Base-by-base conservation (phyloP, 2,888 invertebrate genomes). In the Tenthredo amoena region DNA sequence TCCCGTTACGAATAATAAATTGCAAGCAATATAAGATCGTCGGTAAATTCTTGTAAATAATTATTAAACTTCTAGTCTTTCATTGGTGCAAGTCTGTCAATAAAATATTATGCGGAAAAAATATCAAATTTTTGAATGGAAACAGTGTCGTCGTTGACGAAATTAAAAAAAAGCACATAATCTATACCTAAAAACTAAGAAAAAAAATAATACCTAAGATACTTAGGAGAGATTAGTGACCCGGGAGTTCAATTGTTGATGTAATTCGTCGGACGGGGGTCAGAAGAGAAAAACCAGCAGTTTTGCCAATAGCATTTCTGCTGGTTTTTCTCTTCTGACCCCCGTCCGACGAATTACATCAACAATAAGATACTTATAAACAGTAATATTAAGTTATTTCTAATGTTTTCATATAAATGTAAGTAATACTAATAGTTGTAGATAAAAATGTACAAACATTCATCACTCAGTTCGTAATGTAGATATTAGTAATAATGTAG, bases 81-180 rank as follows among this genome's bases (percentile, higher is more conserved):
- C 21, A 47, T 50, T 55, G 62, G 43, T 43, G 68, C 68, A 74
- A 86, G 40, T 43, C 50, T 2, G 47, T 84, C 40, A 34, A 50
- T 62, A 76, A 77, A 65, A 72, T 85, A 72, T 31, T 65, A 31
- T 31, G 31, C 1, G 10, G 65, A 7, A 65, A 1, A 72, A 72
- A 72, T 21, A 72, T 37, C 9, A 72, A 72, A 40, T 72, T 26
- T 26, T 26, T 26, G 26, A 26, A 26, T 26, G 26, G 26, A 26
- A 26, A 26, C 26, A 26, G 26, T 26, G 26, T 72, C 9, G 10
- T 12, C 12, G 68, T 15, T 0, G 68, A 68, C 15, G 68, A 68
- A 0, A 68, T 68, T 34, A 68, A 34, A 68, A 68, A 68, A 68
- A 68, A 68, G 68, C 68, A 0, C 68, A 68, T 12, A 68, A 68